Evolutionary conservation across 2,888 invertebrate genomes (phyloP).

Genomic region (Conops quadrifasciatus): DNA sequence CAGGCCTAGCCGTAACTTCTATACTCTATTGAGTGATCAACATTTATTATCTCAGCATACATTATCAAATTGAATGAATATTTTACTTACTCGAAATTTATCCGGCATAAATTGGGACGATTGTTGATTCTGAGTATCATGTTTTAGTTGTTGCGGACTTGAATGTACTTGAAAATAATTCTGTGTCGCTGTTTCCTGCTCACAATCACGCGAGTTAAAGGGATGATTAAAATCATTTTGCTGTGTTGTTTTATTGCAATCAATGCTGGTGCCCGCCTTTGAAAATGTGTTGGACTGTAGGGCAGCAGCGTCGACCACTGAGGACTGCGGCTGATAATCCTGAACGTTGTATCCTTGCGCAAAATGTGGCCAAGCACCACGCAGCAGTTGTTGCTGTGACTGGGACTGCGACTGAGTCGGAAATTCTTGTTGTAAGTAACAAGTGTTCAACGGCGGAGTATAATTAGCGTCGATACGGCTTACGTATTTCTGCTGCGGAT

Average conservation of each 20-base stretch:
- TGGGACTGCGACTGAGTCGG: constrained; percentile 66
- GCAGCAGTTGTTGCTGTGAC: constrained; percentile 66
- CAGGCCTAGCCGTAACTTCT: not conserved
- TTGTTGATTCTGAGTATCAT: constrained; percentile 53
- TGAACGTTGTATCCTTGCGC: constrained; percentile 39
- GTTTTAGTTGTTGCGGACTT: constrained; percentile 71
- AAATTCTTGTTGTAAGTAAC: constrained; percentile 79
- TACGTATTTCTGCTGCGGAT: constrained; percentile 61
- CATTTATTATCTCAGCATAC: no score
- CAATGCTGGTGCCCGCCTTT: constrained; percentile 61
- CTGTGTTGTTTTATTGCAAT: constrained; percentile 52
- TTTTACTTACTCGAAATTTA: constrained; percentile 46
- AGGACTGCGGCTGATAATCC: constrained; percentile 54
- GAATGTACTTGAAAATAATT: constrained; percentile 67
- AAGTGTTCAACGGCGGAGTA: constrained; percentile 70
- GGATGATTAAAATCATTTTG: constrained; percentile 72
- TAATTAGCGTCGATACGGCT: constrained; percentile 68
- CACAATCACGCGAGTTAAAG: constrained; percentile 70
- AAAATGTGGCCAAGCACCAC: constrained; percentile 76
- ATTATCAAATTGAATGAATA: not conserved
- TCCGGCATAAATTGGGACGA: constrained; percentile 46
- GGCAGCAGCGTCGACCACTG: constrained; percentile 62
- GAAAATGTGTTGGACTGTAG: constrained; percentile 59
- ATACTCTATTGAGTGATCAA: no score
- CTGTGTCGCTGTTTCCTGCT: constrained; percentile 43